Percentiles rank a stretch among this genome's conserved stretches.
phyloP scores from a whole-genome alignment of 2,797 vertebrate genomes.

The Brachyalestes nurse region DNA sequence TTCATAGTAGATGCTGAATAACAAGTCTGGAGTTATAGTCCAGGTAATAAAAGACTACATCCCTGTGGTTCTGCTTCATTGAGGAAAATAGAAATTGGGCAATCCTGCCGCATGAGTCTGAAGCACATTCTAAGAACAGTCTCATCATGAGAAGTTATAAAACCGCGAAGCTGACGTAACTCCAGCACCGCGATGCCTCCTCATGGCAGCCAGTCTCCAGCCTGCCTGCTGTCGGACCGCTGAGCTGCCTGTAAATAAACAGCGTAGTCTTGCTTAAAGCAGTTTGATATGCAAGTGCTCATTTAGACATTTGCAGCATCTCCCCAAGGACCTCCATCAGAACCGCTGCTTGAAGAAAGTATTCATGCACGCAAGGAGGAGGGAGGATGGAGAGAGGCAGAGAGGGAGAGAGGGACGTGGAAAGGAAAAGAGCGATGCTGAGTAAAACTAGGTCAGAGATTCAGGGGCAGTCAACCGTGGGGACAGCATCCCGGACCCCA shows the following conservation, averaged over 20 bases:
- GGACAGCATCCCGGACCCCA: slow-evolving; percentile 67
- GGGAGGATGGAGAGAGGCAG: not conserved
- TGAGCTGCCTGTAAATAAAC: not conserved
- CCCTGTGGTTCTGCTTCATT: too few species aligned
- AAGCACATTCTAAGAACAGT: not conserved
- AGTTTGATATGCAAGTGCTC: slow-evolving; percentile 43
- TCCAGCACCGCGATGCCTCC: not conserved
- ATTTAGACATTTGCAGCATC: slow-evolving; percentile 38
- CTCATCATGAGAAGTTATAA: not conserved
- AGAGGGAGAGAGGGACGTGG: slow-evolving; percentile 4
- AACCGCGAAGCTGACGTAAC: not conserved
- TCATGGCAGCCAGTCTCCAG: slow-evolving; percentile 15
- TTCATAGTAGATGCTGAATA: slow-evolving; percentile 2
- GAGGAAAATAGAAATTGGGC: not conserved
- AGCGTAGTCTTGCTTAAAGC: slow-evolving; percentile 33
- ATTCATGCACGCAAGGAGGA: not conserved
- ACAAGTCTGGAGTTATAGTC: too few species aligned
- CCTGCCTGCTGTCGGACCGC: slow-evolving; percentile 17
- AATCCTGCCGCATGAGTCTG: too few species aligned
- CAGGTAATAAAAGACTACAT: too few species aligned
- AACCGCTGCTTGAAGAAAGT: slow-evolving; percentile 1
- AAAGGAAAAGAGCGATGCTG: slow-evolving; percentile 30
- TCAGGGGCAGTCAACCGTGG: slow-evolving; percentile 71
- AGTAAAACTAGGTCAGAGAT: slow-evolving; percentile 78
- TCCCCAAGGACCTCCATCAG: not conserved